Percentiles rank a stretch among this genome's conserved stretches.
Conservation (phyloP, 1,140 invertebrate species). For the Drosophila ohnishii region DNA sequence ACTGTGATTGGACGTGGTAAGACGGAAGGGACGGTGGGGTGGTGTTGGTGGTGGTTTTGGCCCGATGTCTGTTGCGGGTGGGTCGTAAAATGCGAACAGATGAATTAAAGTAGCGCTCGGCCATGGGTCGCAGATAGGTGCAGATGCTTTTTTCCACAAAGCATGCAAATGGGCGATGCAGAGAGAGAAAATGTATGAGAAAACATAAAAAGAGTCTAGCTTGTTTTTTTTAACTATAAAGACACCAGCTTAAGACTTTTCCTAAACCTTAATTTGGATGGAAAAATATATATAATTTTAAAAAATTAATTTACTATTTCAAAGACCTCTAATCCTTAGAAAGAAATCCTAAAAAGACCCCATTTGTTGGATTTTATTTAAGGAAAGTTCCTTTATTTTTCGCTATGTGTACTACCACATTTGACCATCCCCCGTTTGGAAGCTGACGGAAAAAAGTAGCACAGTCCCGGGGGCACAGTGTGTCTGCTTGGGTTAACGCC, state of each 20-base stretch:
- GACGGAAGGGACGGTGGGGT: not conserved
- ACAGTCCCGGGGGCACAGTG: constrained; percentile 48
- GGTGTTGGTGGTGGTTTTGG: constrained; percentile 6
- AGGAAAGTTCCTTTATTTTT: not conserved
- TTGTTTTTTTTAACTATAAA: too few species aligned
- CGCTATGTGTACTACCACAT: constrained; percentile 1
- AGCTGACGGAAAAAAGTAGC: constrained; percentile 44
- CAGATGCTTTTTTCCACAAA: constrained; percentile 58
- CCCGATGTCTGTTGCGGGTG: constrained; percentile 14
- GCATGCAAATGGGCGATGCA: constrained; percentile 62
- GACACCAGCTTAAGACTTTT: not conserved
- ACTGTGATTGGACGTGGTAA: constrained; percentile 45
- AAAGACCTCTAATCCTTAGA: too few species aligned
- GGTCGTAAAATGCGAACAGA: constrained; percentile 64
- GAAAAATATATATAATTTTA: not conserved
- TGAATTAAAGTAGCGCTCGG: constrained; percentile 59
- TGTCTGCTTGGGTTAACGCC: constrained; percentile 26
- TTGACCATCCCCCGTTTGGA: constrained; percentile 29
- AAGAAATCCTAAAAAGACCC: not conserved
- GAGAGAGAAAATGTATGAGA: constrained; percentile 1
- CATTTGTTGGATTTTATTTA: not conserved
- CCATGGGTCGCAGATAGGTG: constrained; percentile 45
- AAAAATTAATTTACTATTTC: too few species aligned
- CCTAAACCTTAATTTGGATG: not conserved
- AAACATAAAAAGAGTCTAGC: not conserved